Base-by-base conservation (phyloP, 2,888 invertebrate genomes). In the Drosophila sordidula region DNA sequence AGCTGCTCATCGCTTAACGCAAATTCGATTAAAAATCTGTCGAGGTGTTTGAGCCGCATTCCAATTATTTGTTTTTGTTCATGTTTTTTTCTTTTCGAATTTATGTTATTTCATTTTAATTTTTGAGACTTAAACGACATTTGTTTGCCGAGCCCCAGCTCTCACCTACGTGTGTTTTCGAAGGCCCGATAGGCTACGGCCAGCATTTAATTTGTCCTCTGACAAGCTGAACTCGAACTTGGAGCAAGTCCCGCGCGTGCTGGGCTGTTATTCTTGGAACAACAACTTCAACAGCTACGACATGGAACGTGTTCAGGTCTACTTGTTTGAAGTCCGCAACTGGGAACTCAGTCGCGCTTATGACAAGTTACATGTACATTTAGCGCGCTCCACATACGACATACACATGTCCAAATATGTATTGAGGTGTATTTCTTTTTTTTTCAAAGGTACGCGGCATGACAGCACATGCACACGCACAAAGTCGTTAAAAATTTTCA, bases 1-100 rank as follows among this genome's bases (percentile, higher is more conserved):
- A 89, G 90, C 89, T 89, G 84, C 86, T 84, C 90, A 86, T 81
- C 71, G 79, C 70, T 66, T 80, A 89, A 83, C 81, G 83, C 75
- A 83, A 89, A 89, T 90, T 87, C 74, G 88, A 86, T 81, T 85
- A 73, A 58, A 46, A 56, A 68, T 65, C 45, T 32, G 12, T 18
- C n/a, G 63, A 82, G 80, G 83, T 83, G 75, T 80, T 67, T 70
- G 41, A 44, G 14, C 18, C 45, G 34, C 32, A 59, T 59, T 59
- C 55, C 57, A 63, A 57, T 51, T 58, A 71, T 72, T 70, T 46
- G 3, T 18, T 9, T 6, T 34, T 18, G 26, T 25, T 9, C 0
- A 11, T 11, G 6, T 18, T 8, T 51, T 62, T 25, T 18, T 39
- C 25, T 59, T 25, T 18, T 39, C 25, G 39, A 55, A 58, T 78